A percentile compares a stretch with the other conserved stretches of the same genome.
Evolutionary conservation across 2,113 vertebrate genomes (phyloP).

Genomic region (Neogobius melanostomus): DNA sequence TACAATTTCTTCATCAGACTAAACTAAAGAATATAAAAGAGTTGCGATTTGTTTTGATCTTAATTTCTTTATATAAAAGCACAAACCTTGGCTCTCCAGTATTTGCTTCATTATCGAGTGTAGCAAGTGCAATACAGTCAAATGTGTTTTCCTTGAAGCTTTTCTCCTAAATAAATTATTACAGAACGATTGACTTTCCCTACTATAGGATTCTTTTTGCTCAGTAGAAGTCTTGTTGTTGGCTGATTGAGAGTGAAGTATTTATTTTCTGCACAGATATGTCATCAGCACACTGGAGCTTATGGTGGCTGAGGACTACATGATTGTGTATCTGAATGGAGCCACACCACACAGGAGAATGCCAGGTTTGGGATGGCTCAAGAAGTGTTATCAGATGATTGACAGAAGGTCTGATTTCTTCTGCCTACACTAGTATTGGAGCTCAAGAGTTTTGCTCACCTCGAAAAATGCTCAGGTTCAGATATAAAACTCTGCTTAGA

Average conservation of each 20-base stretch:
- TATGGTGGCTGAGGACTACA: conserved; percentile 98
- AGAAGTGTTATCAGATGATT: conserved; percentile 98
- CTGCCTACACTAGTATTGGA: not conserved
- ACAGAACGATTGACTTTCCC: not conserved
- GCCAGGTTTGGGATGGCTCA: conserved; percentile 96
- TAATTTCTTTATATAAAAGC: too few species aligned
- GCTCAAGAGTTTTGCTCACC: not conserved
- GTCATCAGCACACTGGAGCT: conserved; percentile 98
- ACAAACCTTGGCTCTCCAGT: not conserved
- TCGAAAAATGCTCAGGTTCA: too few species aligned
- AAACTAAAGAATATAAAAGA: too few species aligned
- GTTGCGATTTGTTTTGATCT: too few species aligned
- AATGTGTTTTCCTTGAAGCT: not conserved
- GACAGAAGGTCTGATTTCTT: conserved; percentile 82
- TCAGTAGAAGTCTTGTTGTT: not conserved
- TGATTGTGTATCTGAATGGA: conserved; percentile 97
- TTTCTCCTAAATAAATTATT: not conserved
- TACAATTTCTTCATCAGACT: not conserved
- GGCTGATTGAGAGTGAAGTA: conserved; percentile 6
- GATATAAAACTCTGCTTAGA: too few species aligned
- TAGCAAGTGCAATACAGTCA: not conserved
- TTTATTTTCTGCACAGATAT: conserved; percentile 77
- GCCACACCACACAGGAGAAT: conserved; percentile 95
- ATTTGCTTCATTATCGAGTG: not conserved
- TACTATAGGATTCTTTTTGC: not conserved